These are phyloP conservation scores for Cercopithecus hamlyni DNA, from an alignment of 2,797 vertebrate species.

Conservation along the genomic window DNA sequence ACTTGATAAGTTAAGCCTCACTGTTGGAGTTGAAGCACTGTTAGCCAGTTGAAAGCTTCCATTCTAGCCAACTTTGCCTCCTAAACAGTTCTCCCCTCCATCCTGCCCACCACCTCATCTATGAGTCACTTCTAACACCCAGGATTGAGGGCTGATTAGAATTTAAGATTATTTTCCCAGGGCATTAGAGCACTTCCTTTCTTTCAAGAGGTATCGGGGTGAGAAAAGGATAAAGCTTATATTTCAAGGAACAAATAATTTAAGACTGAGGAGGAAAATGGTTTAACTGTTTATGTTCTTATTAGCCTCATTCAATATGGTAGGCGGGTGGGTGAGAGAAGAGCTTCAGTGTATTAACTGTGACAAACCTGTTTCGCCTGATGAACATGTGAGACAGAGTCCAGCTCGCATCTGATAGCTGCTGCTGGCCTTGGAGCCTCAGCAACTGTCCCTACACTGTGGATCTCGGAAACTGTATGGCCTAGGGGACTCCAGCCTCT, in stretches of 20 bases:
- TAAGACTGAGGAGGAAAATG: slow-evolving; percentile 53
- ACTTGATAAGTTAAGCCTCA: slow-evolving; percentile 40
- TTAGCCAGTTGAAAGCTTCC: background rate
- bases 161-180: slow-evolving; percentile 68
- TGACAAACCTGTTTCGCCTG: slow-evolving; percentile 52
- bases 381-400: background rate
- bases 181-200: slow-evolving; percentile 50
- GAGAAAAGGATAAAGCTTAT: slow-evolving; percentile 72
- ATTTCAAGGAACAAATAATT: slow-evolving; percentile 68
- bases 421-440: background rate
- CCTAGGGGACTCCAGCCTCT: background rate
- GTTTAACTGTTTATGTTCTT: slow-evolving; percentile 70
- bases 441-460: background rate
- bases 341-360: background rate
- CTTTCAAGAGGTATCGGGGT: slow-evolving; percentile 28
- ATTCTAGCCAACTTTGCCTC: background rate
- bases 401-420: background rate
- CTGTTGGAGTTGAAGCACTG: background rate
- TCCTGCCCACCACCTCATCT: background rate
- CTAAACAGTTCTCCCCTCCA: background rate
- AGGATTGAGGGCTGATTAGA: slow-evolving; percentile 32
- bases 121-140: slow-evolving; percentile 13
- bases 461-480: background rate
- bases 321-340: background rate
- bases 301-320: slow-evolving; percentile 34